Percentiles rank a stretch among this genome's conserved stretches.
Evolutionary conservation across 1,140 invertebrate genomes (phyloP).

Genomic region (Stenopsyche tienmushanensis): DNA sequence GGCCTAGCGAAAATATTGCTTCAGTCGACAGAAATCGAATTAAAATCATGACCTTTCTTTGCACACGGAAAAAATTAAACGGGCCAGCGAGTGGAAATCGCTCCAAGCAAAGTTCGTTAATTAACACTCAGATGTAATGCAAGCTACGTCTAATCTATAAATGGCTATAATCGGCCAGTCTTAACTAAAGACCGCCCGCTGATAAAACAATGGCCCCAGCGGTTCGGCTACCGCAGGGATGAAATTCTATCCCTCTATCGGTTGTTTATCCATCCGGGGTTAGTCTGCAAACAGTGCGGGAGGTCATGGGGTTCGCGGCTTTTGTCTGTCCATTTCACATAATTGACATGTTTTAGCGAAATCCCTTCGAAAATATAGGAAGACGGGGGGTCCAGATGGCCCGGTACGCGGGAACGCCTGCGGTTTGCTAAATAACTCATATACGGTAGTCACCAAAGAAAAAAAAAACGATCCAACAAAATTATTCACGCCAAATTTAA

Average conservation of each 20-base stretch:
- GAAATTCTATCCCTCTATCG: conserved; percentile 9
- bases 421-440: conserved; percentile 9
- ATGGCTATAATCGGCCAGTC: too few species aligned
- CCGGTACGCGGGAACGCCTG: conserved; percentile 11
- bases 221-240: neutral
- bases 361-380: conserved; percentile 8
- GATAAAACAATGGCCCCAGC: neutral
- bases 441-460: too few species aligned
- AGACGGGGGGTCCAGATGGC: conserved; percentile 29
- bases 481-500: too few species aligned
- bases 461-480: too few species aligned
- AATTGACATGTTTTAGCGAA: conserved; percentile 31
- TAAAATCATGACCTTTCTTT: too few species aligned
- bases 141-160: too few species aligned
- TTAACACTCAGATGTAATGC: too few species aligned
- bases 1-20: too few species aligned
- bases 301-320: conserved; percentile 22
- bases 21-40: too few species aligned
- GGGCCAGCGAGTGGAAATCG: too few species aligned
- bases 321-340: conserved; percentile 20
- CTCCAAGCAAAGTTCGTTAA: too few species aligned
- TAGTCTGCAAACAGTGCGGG: conserved; percentile 27
- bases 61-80: too few species aligned
- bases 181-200: conserved; percentile 10
- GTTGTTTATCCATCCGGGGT: conserved; percentile 23